phyloP scores from a whole-genome alignment of 2,797 vertebrate species.

The Telmatherina bonti region DNA sequence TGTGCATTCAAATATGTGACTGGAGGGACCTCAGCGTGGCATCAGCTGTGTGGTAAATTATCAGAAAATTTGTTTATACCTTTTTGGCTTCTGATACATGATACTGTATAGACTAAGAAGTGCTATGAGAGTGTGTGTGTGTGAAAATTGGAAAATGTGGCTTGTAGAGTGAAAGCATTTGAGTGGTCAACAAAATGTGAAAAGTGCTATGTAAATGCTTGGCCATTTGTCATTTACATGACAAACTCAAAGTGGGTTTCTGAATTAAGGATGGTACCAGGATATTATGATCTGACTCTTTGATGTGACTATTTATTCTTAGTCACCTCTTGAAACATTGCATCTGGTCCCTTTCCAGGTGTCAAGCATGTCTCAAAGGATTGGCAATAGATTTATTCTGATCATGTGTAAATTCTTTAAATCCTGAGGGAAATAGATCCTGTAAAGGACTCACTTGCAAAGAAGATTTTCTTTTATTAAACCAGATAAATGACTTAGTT shows the following conservation, averaged over 20 bases:
- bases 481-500: conserved; percentile 30
- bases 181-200: not conserved
- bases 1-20: conserved; percentile 74
- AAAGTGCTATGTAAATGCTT: not conserved
- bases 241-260: conserved; percentile 39
- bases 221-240: conserved; percentile 8
- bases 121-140: not conserved
- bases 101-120: not conserved
- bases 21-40: conserved; percentile 56
- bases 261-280: conserved; percentile 19
- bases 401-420: conserved; percentile 57
- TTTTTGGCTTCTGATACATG: conserved; percentile 41
- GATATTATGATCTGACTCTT: conserved; percentile 15
- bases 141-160: not conserved
- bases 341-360: conserved; percentile 48
- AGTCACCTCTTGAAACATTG: conserved; percentile 60
- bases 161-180: not conserved
- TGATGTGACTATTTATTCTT: conserved; percentile 51
- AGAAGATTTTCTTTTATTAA: conserved; percentile 57
- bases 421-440: conserved; percentile 64
- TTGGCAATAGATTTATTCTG: conserved; percentile 40
- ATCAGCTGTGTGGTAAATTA: conserved; percentile 51
- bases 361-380: conserved; percentile 32
- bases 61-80: conserved; percentile 56
- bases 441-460: conserved; percentile 62